Evolutionary conservation across 2,797 vertebrate species (phyloP), one percentile per base, ranked within the genome.

Genomic region (Ctenochaetus hawaiiensis): DNA sequence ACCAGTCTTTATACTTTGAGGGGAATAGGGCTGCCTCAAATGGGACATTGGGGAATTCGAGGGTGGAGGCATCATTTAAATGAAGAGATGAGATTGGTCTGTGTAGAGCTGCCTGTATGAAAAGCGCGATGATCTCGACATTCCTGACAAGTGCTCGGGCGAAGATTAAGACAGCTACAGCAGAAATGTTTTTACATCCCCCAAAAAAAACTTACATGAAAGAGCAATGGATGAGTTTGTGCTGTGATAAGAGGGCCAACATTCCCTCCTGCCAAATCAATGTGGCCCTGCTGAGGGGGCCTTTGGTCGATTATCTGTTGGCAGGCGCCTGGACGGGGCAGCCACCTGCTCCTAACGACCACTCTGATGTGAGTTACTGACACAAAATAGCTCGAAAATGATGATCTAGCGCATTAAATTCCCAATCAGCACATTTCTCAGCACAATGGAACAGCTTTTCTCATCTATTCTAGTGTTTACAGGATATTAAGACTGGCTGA

Each of bases 271-370:
- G 85, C 89, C 89, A 91, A 93, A 94, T 95, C 93, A 89, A 92
- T 93, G 88, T 61, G 78, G 85, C 80, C 81, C 86, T 64, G 87
- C 87, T 88, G 90, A 87, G 84, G 76, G 77, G 87, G 86, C 82
- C 81, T 84, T 83, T 73, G 86, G 89, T 93, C 89, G 86, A 94
- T 94, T 92, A 92, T 92, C 71, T 92, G 91, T 93, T 93, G 92
- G 91, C 91, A 92, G 84, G 69, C 47, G n/a, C 63, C 87, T 81
- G 76, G 78, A 90, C 72, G 85, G 87, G 90, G 84, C 81, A 75
- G 88, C 90, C 92, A 94, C 93, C 92, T 94, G 92, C 92, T 91
- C 84, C 86, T 88, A 84, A 89, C 61, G 30, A 87, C 77, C 84
- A 62, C 72, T 88, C 77, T 82, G 78, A 90, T 83, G 80, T 69